Percentiles rank a stretch among this genome's conserved stretches.
Conservation (phyloP, 1,140 invertebrate species). For the Heliothis virescens region DNA sequence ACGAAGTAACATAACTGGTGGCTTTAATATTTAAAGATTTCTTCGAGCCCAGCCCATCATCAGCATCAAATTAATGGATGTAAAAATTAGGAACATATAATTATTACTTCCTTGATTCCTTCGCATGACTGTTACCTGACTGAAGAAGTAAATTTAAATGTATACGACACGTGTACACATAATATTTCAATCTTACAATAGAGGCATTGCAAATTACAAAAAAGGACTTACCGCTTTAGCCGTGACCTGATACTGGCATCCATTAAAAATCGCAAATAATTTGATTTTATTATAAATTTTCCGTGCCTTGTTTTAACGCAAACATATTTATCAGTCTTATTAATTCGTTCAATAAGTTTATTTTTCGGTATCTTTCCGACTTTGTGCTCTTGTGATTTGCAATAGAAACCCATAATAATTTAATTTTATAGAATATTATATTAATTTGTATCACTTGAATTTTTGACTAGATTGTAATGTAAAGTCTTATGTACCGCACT, state of each 20-base stretch:
- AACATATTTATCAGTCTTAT: constrained; percentile 57
- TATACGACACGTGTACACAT: too few relatives aligned
- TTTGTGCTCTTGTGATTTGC: constrained; percentile 60
- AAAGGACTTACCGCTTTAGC: constrained; percentile 50
- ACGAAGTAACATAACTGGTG: too few relatives aligned
- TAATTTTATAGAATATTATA: constrained; percentile 40
- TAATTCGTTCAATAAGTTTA: constrained; percentile 57
- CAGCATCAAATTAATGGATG: too few relatives aligned
- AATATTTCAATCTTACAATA: neutral
- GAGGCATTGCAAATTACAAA: neutral
- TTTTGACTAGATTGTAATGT: constrained; percentile 36
- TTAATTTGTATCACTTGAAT: constrained; percentile 45
- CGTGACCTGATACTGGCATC: constrained; percentile 20
- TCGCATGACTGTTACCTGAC: too few relatives aligned
- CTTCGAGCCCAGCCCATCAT: too few relatives aligned
- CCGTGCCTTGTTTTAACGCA: constrained; percentile 13
- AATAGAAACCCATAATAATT: constrained; percentile 70
- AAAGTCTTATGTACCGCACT: constrained; percentile 18
- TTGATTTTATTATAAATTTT: constrained; percentile 22
- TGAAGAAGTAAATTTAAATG: too few relatives aligned
- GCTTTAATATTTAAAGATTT: too few relatives aligned
- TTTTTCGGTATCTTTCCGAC: constrained; percentile 54
- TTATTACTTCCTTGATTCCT: too few relatives aligned
- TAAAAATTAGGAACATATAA: too few relatives aligned
- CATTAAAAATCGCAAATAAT: constrained; percentile 50